These are phyloP conservation scores for Enteromius thamalakanensis DNA, from an alignment of 2,797 vertebrate species.

Conservation along the genomic window DNA sequence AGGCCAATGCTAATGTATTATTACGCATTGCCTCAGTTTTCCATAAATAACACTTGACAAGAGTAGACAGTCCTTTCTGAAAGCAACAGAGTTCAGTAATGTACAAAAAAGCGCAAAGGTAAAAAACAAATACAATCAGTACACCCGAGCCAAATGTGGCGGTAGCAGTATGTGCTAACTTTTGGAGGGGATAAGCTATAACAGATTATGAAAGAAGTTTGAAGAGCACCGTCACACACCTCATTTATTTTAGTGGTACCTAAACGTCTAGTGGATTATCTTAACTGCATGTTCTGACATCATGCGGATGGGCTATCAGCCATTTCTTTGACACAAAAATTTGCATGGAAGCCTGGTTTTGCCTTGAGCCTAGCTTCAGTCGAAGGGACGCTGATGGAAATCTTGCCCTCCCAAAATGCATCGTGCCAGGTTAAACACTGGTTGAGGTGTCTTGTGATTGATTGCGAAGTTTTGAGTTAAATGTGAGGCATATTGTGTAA, in stretches of 20 bases:
- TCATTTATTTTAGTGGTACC: constrained; percentile 33
- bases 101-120: not conserved
- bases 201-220: no score
- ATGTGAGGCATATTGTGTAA: not conserved
- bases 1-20: constrained; percentile 26
- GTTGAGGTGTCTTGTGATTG: constrained; percentile 3
- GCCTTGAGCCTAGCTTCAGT: not conserved
- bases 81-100: not conserved
- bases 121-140: not conserved
- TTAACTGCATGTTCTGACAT: constrained; percentile 27
- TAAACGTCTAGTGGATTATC: constrained; percentile 21
- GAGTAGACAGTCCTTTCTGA: not conserved
- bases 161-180: constrained; percentile 5
- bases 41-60: constrained; percentile 16
- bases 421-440: not conserved
- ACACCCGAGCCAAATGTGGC: constrained; percentile 4
- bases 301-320: constrained; percentile 8
- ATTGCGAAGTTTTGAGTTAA: not conserved
- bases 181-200: not conserved
- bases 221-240: constrained; percentile 18
- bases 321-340: constrained; percentile 14
- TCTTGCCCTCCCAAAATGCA: not conserved
- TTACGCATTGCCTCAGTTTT: not conserved
- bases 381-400: not conserved
- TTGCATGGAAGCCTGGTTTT: not conserved